Evolutionary conservation across 2,113 vertebrate genomes (phyloP).

Genomic region (Hucho hucho): DNA sequence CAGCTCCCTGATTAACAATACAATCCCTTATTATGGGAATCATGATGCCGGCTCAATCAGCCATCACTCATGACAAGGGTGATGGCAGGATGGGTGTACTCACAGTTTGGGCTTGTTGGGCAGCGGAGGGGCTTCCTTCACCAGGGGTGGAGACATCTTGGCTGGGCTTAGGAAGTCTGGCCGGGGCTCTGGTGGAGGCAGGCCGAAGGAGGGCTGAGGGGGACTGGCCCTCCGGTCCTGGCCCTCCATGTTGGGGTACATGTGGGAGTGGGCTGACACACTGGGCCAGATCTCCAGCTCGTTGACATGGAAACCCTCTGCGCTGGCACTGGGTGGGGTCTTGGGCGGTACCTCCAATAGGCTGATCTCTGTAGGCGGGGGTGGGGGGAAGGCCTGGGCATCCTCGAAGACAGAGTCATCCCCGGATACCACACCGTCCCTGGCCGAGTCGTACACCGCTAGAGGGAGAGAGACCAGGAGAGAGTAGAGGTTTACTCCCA

Average conservation of each 20-base stretch:
- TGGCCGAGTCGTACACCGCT: conserved; percentile 76
- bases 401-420: conserved; percentile 75
- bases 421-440: conserved; percentile 67
- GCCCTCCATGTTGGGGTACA: conserved; percentile 61
- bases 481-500: neutral
- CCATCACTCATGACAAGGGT: too few species aligned
- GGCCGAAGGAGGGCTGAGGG: conserved; percentile 42
- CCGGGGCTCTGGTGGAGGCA: conserved; percentile 29
- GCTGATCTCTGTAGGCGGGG: conserved; percentile 78
- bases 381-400: conserved; percentile 76
- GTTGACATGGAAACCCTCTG: conserved; percentile 74
- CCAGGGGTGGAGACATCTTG: conserved; percentile 72
- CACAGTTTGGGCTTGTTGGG: conserved; percentile 95
- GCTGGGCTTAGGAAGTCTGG: conserved; percentile 35
- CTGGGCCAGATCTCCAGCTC: conserved; percentile 76
- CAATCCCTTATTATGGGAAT: conserved; percentile 28
- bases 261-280: conserved; percentile 67
- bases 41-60: too few species aligned
- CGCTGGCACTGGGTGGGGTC: conserved; percentile 48
- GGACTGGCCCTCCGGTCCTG: conserved; percentile 54
- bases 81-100: conserved; percentile 70
- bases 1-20: conserved; percentile 15
- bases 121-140: conserved; percentile 85
- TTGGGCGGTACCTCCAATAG: conserved; percentile 83
- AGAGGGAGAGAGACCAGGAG: conserved; percentile 42